phyloP scores from a whole-genome alignment of 2,797 vertebrate species.

The Enteromius unitaeniatus region DNA sequence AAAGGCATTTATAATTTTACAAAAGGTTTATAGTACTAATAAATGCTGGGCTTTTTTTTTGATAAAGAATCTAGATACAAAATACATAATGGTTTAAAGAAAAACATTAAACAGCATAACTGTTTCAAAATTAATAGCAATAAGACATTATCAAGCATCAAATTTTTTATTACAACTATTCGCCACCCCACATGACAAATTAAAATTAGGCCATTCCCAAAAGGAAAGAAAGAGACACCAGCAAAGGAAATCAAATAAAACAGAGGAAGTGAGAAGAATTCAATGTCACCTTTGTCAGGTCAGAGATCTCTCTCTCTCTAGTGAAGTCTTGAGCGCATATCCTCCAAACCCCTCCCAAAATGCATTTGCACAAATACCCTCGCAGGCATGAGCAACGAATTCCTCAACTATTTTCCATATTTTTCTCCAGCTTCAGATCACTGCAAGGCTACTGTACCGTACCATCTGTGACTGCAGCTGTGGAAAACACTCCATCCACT shows the following conservation, averaged over 20 bases:
- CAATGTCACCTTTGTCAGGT: constrained; percentile 27
- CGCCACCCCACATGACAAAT: neutral
- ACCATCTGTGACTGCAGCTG: constrained; percentile 78
- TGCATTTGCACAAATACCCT: neutral
- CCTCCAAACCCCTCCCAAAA: neutral
- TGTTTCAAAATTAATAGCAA: neutral
- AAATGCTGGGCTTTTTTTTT: neutral
- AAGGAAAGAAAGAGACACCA: neutral
- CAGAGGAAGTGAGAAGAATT: constrained; percentile 7
- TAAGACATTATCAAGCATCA: neutral
- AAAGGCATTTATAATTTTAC: neutral
- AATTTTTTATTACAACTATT: neutral
- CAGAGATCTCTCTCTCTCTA: constrained; percentile 13
- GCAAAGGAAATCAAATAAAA: neutral
- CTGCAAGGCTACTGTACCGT: constrained; percentile 83
- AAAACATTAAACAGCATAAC: neutral
- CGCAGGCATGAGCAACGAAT: constrained; percentile 73
- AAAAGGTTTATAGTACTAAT: neutral
- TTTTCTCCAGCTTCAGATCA: constrained; percentile 78
- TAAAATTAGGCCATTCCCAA: neutral
- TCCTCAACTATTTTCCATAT: constrained; percentile 85
- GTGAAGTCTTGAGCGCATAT: neutral
- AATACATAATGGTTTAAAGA: neutral
- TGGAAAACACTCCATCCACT: constrained; percentile 10
- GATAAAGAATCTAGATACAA: neutral